Percentiles rank a stretch among this genome's conserved stretches.
Conservation (phyloP, 53 echinoderm and acorn worm species). For the Apostichopus leukothele region DNA sequence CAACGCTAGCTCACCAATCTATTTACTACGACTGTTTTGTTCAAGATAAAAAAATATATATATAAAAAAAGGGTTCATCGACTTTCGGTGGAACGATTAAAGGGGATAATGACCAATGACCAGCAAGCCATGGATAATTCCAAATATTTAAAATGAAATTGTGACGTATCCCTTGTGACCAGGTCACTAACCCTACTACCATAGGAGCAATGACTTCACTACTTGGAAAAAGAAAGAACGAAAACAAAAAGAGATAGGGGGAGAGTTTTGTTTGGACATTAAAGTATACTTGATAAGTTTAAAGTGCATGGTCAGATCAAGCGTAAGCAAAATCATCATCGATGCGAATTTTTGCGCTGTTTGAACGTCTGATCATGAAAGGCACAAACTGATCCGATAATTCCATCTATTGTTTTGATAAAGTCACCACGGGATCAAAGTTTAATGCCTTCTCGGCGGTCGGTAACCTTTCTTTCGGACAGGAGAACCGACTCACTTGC, state of each 20-base stretch:
- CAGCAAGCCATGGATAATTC: too few relatives aligned
- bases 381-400: neutral
- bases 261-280: neutral
- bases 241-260: neutral
- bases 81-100: too few relatives aligned
- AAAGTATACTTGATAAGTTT: neutral
- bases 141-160: neutral
- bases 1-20: too few relatives aligned
- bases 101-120: too few relatives aligned
- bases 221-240: too few relatives aligned
- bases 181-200: neutral
- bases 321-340: neutral
- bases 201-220: too few relatives aligned
- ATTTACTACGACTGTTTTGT: too few relatives aligned
- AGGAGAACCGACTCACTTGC: neutral
- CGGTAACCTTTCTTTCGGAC: neutral
- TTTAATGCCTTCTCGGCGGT: neutral
- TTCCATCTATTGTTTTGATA: neutral
- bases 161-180: slow-evolving; percentile 4
- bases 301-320: neutral
- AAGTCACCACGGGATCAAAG: neutral
- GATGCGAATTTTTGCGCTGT: neutral
- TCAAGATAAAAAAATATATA: too few relatives aligned
- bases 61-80: too few relatives aligned
- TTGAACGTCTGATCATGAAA: neutral